These are phyloP conservation scores for Apodemus speciosus DNA, from an alignment of 2,113 vertebrate species.

Conservation along the genomic window DNA sequence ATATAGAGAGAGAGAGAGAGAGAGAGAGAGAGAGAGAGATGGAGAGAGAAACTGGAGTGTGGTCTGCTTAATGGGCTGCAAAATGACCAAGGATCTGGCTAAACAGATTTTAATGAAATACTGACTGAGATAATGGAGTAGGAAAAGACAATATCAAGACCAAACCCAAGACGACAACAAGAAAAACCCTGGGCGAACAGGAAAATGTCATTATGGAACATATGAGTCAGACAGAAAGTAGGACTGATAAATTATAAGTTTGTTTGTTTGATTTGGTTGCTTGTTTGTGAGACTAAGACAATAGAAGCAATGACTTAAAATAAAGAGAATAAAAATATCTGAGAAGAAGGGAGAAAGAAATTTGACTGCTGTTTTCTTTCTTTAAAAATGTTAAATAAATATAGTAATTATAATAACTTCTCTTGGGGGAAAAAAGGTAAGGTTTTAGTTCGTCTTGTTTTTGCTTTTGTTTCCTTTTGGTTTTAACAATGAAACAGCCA, in stretches of 20 bases:
- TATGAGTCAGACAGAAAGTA: neutral
- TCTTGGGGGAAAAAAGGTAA: neutral
- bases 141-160: neutral
- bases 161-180: neutral
- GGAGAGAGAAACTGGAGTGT: neutral
- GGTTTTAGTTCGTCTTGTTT: neutral
- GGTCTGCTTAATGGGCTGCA: neutral
- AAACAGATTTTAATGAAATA: neutral
- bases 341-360: neutral
- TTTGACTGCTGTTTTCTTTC: neutral
- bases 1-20: too few relatives aligned
- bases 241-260: neutral
- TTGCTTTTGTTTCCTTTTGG: neutral
- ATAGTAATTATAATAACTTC: slow-evolving; percentile 3
- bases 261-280: neutral
- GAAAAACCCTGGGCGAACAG: neutral
- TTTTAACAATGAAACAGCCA: neutral
- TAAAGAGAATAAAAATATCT: neutral
- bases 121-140: neutral
- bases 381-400: neutral
- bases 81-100: neutral
- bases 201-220: neutral
- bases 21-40: too few relatives aligned
- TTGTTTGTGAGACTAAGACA: neutral
- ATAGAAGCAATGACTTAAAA: neutral